A percentile compares a stretch with the other conserved stretches of the same genome.
Evolutionary conservation across 2,113 vertebrate species (phyloP).

Genomic region (Platycercus adscitus): DNA sequence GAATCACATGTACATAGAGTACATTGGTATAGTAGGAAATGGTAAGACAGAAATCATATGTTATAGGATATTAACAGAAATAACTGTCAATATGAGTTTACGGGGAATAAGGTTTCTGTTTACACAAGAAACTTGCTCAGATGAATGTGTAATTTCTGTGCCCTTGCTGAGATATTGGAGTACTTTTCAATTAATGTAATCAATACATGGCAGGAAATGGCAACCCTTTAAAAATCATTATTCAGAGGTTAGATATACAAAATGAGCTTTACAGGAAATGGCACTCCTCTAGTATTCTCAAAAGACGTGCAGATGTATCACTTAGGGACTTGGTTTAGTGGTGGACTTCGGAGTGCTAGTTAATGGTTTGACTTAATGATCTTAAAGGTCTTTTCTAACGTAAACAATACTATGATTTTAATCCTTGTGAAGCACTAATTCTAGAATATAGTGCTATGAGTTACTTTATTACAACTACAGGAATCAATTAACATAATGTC

Average conservation of each 20-base stretch:
- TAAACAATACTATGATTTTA: not conserved
- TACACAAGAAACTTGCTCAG: not conserved
- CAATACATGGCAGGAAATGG: constrained; percentile 31
- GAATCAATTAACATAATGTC: constrained; percentile 50
- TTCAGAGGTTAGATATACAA: not conserved
- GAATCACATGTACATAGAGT: not conserved
- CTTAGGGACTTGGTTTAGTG: not conserved
- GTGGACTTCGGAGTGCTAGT: not conserved
- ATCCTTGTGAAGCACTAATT: not conserved
- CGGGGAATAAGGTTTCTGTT: not conserved
- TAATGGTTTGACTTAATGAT: not conserved
- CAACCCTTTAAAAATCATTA: constrained; percentile 31
- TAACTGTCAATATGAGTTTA: not conserved
- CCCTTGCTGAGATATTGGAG: not conserved
- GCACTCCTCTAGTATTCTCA: not conserved
- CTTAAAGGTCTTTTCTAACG: not conserved
- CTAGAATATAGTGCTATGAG: not conserved
- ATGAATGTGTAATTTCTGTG: not conserved
- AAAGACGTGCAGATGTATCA: not conserved
- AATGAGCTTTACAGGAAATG: constrained; percentile 40
- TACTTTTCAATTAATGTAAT: constrained; percentile 44
- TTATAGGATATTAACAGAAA: not conserved
- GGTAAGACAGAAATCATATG: not conserved
- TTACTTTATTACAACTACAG: constrained; percentile 1
- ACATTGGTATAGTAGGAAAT: not conserved